Base-by-base conservation (phyloP, 92 coral and sea anemone genomes). In the Phenganax marumi region DNA sequence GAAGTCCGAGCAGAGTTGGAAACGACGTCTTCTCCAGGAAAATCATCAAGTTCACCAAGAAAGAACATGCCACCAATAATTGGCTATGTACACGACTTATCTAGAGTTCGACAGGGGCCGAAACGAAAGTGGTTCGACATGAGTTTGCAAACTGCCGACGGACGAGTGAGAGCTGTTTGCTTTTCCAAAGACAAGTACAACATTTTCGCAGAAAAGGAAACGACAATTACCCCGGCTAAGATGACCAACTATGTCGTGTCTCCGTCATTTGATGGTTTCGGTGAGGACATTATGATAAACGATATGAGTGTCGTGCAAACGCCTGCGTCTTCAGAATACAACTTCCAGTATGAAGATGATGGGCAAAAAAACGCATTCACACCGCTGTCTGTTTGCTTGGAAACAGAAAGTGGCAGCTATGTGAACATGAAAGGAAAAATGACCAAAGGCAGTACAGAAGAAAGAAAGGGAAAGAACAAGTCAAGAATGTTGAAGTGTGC, bases 231-330 rank as follows among this genome's bases (percentile, higher is more conserved):
- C 75, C 49, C 75, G 48, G 75, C 52, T 25, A 68, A 68, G 18
- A 68, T 68, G 12, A 10, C 75, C 48, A 68, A 68, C 25, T 68
- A 68, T 46, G 52, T 68, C 48, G 22, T n/a, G 48, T 68, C 75
- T 11, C 8, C 75, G 75, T 68, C 75, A 48, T 68, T 68, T 8
- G 75, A 25, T 46, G 75, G 75, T 5, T 8, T 12, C 13, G 75
- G 25, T 10, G 75, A 68, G 52, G 75, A 68, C 11, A 68, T 68
- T 68, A 33, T 68, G 8, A 68, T 68, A 25, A 68, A 68, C 52
- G 75, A 68, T 24, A 68, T 68, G 75, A 68, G 75, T 68, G 75
- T 46, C 12, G 52, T 68, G 51, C 75, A 70, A 70, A 70, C 75
- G 7, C 52, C 75, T 2, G 50, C 75, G 25, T 70, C 75, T 12